Conservation (phyloP, 1,140 invertebrate species). For the Pollicipes pollicipes region DNA sequence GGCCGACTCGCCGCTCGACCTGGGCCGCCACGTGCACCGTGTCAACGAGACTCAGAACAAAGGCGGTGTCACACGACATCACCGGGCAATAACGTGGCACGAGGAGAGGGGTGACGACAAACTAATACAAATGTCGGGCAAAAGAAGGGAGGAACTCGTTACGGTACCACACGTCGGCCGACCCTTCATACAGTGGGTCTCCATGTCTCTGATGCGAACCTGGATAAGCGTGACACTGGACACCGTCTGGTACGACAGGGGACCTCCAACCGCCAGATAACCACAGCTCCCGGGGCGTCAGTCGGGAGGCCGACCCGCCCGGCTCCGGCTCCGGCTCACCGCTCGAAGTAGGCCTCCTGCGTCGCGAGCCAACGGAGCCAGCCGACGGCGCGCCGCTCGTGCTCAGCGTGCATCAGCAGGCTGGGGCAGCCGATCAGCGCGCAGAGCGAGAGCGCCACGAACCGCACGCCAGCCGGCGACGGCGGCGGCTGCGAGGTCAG, state of each 20-base stretch:
- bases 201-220: too few species aligned
- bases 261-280: slow-evolving; percentile 9
- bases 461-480: slow-evolving; percentile 70
- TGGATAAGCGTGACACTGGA: too few species aligned
- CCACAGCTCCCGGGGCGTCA: slow-evolving; percentile 40
- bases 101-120: too few species aligned
- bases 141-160: too few species aligned
- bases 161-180: too few species aligned
- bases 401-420: slow-evolving; percentile 50
- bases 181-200: too few species aligned
- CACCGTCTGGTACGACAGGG: slow-evolving; percentile 10
- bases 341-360: slow-evolving; percentile 56
- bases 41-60: too few species aligned
- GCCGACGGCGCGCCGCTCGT: slow-evolving; percentile 75
- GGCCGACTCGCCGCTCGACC: neutral
- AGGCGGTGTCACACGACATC: too few species aligned
- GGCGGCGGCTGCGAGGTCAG: slow-evolving; percentile 78
- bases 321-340: slow-evolving; percentile 21
- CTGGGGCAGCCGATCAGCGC: slow-evolving; percentile 89
- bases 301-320: slow-evolving; percentile 4
- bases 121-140: slow-evolving; percentile 43
- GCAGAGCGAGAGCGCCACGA: slow-evolving; percentile 80
- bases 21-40: too few species aligned
- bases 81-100: slow-evolving; percentile 28
- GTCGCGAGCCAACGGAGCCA: slow-evolving; percentile 87